A percentile compares a stretch with the other conserved stretches of the same genome.
These are phyloP conservation scores for Formica aserva DNA, from an alignment of 2,888 invertebrate species.

Conservation along the genomic window DNA sequence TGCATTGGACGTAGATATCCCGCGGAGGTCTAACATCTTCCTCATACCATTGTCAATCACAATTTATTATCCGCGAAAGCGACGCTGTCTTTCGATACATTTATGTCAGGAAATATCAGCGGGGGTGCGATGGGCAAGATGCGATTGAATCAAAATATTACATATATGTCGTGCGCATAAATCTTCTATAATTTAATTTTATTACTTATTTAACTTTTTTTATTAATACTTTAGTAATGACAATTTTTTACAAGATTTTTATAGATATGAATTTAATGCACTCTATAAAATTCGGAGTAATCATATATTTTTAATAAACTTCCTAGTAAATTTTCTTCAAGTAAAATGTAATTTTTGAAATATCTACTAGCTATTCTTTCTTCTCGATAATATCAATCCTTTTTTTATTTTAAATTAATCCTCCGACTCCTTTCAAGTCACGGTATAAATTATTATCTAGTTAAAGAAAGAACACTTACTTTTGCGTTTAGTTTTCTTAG, in stretches of 20 bases:
- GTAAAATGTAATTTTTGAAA: neutral
- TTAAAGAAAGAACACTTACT: neutral
- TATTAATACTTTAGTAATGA: neutral
- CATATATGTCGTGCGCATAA: neutral
- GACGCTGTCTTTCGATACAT: neutral
- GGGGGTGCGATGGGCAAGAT: neutral
- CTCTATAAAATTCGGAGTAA: neutral
- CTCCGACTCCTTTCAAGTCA: neutral
- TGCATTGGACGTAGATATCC: slow-evolving; percentile 52
- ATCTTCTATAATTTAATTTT: neutral
- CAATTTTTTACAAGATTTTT: neutral
- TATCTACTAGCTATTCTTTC: neutral
- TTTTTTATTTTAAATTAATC: neutral
- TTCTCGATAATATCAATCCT: neutral
- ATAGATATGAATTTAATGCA: neutral
- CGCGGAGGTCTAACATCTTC: slow-evolving; percentile 54
- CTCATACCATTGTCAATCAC: slow-evolving; percentile 70
- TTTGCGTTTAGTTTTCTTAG: slow-evolving; percentile 24
- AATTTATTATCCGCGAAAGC: slow-evolving; percentile 66
- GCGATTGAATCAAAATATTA: neutral
- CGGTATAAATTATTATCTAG: neutral
- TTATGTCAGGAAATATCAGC: slow-evolving; percentile 33
- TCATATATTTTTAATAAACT: neutral
- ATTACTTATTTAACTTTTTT: neutral
- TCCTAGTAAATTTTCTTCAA: neutral